Evolutionary conservation across 1,140 invertebrate species (phyloP), one percentile per base, ranked within the genome.

Genomic region (Sitodiplosis mosellana): DNA sequence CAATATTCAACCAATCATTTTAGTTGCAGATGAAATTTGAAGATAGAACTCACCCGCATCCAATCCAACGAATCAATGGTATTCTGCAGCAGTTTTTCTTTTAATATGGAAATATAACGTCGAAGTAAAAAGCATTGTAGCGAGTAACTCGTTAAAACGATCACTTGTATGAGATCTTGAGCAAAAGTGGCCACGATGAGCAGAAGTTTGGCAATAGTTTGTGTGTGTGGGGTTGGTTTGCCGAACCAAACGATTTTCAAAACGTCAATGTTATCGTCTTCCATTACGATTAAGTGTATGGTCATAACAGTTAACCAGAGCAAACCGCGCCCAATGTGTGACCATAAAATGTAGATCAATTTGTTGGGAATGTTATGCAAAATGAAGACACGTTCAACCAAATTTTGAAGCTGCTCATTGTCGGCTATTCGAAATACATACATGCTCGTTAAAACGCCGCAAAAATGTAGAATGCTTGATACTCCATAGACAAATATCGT

Each of bases 341-440:
- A 56, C 80, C 82, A 84, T 0, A 85, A 55, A 54, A 73, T 77
- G 52, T 70, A 69, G 14, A 83, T 70, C 11, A 84, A 61, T 27
- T 71, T 71, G 48, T 71, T 77, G 20, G 83, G 81, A 15, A 58
- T 55, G 27, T 59, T 51, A 1, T 55, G 60, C 27, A 59, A 58
- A 10, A 63, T 51, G 22, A 62, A 43, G 5, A 87, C 85, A 54
- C 84, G 75, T 65, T 91, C 87, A 77, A 91, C 88, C n/a, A 91
- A 66, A 65, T 85, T 84, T 59, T 87, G 84, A 27, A 91, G 63
- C 53, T 89, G 83, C 59, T 91, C 86, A 59, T 87, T 87, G 61
- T 89, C 83, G 42, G 81, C 78, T 48, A 85, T 73, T 53, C 87
- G 70, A 60, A 87, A 87, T 40, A 87, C 69, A 53, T 80, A 76